These are phyloP conservation scores for Macrotus californicus DNA, from an alignment of 2,113 vertebrate genomes.

Conservation along the genomic window DNA sequence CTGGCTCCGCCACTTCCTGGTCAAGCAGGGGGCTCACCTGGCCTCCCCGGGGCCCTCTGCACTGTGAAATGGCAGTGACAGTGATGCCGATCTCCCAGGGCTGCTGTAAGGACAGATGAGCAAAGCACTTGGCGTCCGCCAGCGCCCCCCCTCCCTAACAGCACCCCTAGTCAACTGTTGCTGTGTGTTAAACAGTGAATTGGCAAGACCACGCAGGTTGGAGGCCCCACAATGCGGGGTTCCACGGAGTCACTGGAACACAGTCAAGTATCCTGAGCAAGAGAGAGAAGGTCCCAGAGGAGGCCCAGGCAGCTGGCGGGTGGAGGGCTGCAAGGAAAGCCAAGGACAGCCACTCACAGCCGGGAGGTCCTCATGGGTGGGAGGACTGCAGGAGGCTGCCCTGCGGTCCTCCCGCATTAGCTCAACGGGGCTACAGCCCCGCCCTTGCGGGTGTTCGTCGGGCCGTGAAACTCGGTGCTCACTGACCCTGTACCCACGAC, in stretches of 20 bases:
- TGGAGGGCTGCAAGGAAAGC: constrained; percentile 20
- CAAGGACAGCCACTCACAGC: constrained; percentile 41
- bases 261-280: constrained; percentile 63
- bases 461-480: neutral
- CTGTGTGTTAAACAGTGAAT: constrained; percentile 15
- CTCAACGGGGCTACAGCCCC: neutral
- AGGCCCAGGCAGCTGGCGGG: constrained; percentile 65
- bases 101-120: neutral
- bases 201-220: constrained; percentile 43
- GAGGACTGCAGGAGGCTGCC: neutral
- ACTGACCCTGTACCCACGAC: neutral
- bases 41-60: neutral
- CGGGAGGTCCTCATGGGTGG: constrained; percentile 1
- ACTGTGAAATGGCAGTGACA: neutral
- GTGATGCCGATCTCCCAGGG: neutral
- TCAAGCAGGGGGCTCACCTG: neutral
- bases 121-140: neutral
- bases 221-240: constrained; percentile 49
- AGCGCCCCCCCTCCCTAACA: neutral
- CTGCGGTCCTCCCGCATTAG: constrained; percentile 45
- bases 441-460: neutral
- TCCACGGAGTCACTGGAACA: constrained; percentile 68
- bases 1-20: neutral
- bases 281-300: constrained; percentile 54
- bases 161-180: constrained; percentile 22